Evolutionary conservation across 2,113 vertebrate species (phyloP).

Genomic region (Eulemur rufifrons): DNA sequence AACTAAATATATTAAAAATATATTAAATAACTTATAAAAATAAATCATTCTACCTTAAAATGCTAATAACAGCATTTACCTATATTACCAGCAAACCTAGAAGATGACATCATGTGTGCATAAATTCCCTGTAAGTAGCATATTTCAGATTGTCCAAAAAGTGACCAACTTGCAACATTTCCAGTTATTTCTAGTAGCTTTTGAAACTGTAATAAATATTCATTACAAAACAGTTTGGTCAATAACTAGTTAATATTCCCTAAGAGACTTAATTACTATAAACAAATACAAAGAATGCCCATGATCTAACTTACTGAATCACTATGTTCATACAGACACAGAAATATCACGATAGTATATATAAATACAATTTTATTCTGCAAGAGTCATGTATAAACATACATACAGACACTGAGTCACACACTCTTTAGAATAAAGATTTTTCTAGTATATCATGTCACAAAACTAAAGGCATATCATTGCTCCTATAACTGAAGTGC

Average conservation of each 20-base stretch:
- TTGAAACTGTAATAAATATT: not conserved
- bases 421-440: not conserved
- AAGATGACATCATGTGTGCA: not conserved
- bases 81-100: not conserved
- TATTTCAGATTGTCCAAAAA: not conserved
- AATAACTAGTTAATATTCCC: not conserved
- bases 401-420: not conserved
- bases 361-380: not conserved
- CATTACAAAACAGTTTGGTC: not conserved
- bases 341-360: not conserved
- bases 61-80: not conserved
- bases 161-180: not conserved
- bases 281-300: not conserved
- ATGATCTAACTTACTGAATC: not conserved
- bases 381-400: not conserved
- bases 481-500: conserved; percentile 16
- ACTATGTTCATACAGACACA: not conserved
- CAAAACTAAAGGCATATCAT: not conserved
- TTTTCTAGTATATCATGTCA: not conserved
- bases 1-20: not conserved
- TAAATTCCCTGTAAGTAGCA: not conserved
- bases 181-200: not conserved
- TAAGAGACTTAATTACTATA: not conserved
- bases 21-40: not conserved
- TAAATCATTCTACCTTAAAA: not conserved